These are phyloP conservation scores for Noctua fimbriata DNA, from an alignment of 2,888 invertebrate genomes.

Conservation along the genomic window DNA sequence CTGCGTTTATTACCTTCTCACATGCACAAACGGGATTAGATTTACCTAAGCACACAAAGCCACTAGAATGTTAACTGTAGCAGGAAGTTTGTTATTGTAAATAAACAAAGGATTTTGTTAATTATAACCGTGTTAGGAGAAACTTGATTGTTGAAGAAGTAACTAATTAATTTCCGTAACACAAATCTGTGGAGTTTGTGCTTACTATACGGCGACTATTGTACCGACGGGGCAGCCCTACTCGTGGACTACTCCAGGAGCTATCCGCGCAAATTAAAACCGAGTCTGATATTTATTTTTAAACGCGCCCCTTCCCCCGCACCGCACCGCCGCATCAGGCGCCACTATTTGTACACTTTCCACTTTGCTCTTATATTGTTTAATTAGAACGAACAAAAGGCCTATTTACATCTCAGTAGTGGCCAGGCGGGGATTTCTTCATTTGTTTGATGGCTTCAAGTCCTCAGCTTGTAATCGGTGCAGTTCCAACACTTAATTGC, in stretches of 20 bases:
- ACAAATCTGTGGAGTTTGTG: not conserved
- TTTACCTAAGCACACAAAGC: conserved; percentile 22
- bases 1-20: conserved; percentile 25
- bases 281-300: conserved; percentile 79
- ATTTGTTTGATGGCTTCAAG: conserved; percentile 59
- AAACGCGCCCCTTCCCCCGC: conserved; percentile 62
- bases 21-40: conserved; percentile 10
- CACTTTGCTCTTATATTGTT: conserved; percentile 68
- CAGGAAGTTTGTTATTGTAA: not conserved
- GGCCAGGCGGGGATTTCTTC: conserved; percentile 51
- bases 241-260: conserved; percentile 11
- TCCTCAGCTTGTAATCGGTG: conserved; percentile 44
- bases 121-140: no score
- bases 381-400: conserved; percentile 74
- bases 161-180: not conserved
- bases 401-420: conserved; percentile 63
- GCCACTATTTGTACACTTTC: conserved; percentile 64
- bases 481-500: conserved; percentile 51
- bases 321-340: not conserved
- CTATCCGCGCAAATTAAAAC: conserved; percentile 73
- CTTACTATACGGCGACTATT: not conserved
- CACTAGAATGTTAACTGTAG: not conserved
- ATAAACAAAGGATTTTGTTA: not conserved
- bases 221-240: conserved; percentile 14
- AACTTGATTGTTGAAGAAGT: not conserved